A percentile compares a stretch with the other conserved stretches of the same genome.
Evolutionary conservation across 1,140 invertebrate genomes (phyloP).

Genomic region (Pogonus chalceus): DNA sequence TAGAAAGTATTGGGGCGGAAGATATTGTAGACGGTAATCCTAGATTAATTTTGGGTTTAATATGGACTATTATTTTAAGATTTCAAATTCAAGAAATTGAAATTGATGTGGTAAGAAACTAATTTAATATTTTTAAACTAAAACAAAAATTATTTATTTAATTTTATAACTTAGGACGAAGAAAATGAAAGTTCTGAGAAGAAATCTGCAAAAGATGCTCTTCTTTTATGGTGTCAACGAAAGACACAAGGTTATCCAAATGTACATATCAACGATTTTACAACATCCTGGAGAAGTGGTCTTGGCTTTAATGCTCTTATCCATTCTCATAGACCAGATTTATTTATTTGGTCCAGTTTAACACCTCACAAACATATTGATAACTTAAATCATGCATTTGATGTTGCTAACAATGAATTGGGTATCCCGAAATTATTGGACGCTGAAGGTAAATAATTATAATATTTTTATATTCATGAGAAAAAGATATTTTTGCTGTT

Average conservation of each 20-base stretch:
- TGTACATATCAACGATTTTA: slow-evolving; percentile 75
- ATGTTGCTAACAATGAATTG: slow-evolving; percentile 82
- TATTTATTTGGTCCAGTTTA: slow-evolving; percentile 57
- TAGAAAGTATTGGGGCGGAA: slow-evolving; percentile 98
- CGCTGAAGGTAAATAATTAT: slow-evolving; percentile 62
- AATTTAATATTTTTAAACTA: not conserved
- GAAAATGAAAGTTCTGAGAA: slow-evolving; percentile 96
- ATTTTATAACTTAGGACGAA: slow-evolving; percentile 60
- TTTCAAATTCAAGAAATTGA: slow-evolving; percentile 99
- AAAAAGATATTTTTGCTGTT: too few species aligned
- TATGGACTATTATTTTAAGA: slow-evolving; percentile 96
- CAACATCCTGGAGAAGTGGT: slow-evolving; percentile 88
- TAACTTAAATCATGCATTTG: slow-evolving; percentile 92
- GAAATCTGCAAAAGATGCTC: slow-evolving; percentile 96
- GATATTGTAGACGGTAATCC: slow-evolving; percentile 98
- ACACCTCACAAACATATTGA: slow-evolving; percentile 71
- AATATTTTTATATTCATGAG: too few species aligned
- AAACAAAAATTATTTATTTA: not conserved
- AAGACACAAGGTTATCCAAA: slow-evolving; percentile 89
- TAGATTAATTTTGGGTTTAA: slow-evolving; percentile 89
- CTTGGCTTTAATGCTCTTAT: slow-evolving; percentile 96
- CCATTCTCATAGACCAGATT: slow-evolving; percentile 87
- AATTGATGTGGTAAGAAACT: slow-evolving; percentile 78
- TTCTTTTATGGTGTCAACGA: slow-evolving; percentile 96
- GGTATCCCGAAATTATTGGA: slow-evolving; percentile 73